A percentile compares a stretch with the other conserved stretches of the same genome.
Evolutionary conservation across 2,888 invertebrate genomes (phyloP).

Genomic region (Eristalis arbustorum): DNA sequence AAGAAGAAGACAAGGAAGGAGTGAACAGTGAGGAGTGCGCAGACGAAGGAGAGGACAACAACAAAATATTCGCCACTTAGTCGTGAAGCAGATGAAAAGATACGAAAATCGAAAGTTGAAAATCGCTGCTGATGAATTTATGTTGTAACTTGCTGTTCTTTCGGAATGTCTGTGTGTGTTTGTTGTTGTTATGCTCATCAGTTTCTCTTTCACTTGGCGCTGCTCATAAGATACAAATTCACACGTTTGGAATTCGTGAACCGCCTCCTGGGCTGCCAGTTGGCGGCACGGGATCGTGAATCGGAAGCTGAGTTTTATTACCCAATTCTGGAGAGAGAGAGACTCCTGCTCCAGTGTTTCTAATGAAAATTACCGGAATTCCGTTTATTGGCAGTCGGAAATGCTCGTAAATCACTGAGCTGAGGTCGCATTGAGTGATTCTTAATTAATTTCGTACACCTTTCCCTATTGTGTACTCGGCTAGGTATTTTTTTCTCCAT

Average conservation of each 20-base stretch:
- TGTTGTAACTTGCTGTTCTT: conserved; percentile 41
- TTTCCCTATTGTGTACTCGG: neutral
- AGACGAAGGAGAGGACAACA: neutral
- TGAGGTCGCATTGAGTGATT: conserved; percentile 43
- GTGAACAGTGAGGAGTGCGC: neutral
- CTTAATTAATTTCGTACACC: conserved; percentile 50
- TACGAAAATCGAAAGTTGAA: conserved; percentile 67
- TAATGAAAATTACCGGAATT: conserved; percentile 25
- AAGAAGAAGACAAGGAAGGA: conserved; percentile 17
- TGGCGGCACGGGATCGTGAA: neutral
- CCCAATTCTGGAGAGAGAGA: conserved; percentile 43
- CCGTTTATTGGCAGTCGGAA: conserved; percentile 29
- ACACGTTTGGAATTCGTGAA: conserved; percentile 38
- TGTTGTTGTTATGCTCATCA: neutral
- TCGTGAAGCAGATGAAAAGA: conserved; percentile 40
- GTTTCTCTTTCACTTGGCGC: neutral
- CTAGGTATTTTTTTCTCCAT: conserved; percentile 8
- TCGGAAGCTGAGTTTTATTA: conserved; percentile 56
- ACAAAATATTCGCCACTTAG: conserved; percentile 34
- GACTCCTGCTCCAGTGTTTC: conserved; percentile 22
- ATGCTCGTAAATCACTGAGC: conserved; percentile 22
- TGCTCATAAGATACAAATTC: neutral
- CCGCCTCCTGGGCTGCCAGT: neutral
- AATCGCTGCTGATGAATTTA: conserved; percentile 58
- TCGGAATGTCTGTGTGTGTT: neutral